Evolutionary conservation across 2,888 invertebrate genomes (phyloP), one percentile per base, ranked within the genome.

Genomic region (Tridacna crocea): DNA sequence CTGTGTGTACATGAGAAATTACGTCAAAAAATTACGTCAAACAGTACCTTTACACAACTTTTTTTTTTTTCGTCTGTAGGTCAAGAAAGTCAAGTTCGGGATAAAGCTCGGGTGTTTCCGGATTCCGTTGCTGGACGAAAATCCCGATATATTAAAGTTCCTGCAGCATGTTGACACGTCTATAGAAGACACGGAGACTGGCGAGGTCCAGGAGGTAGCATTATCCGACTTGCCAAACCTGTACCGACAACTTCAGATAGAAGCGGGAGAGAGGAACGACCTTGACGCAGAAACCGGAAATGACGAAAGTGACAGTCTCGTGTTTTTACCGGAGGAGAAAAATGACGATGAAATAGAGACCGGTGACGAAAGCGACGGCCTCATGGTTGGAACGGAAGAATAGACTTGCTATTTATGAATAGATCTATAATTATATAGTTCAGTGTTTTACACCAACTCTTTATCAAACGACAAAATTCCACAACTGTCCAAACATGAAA

Each of bases 231-330:
- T 70, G 15, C 70, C 70, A 4, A 19, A 24, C 22, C 47, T 70
- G 12, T 70, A 70, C 70, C 48, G 70, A 19, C 70, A 70, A 17
- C 51, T 70, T 17, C 51, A 70, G 70, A 24, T 70, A 0, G 70
- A 70, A 13, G 51, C 36, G 51, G 70, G 51, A 8, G 70, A 70
- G 15, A 70, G 48, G 24, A 51, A 70, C 46, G 27, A 15, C 26
- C 24, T 27, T 27, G 63, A 63, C 4, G 24, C 24, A n/a, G 61
- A 61, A 26, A 24, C 63, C 12, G 46, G n/a, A 46, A 46, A 46
- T 66, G 46, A 19, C 46, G 66, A 66, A 19, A 46, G 19, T 19
- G 46, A 46, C 11, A 27, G 36, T 36, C 19, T 63, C 13, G 26
- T 26, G 24, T 63, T 63, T 63, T 26, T 27, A 26, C 63, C 63